Percentiles rank a stretch among this genome's conserved stretches.
Evolutionary conservation across 2,113 vertebrate species (phyloP).

Genomic region (Otolemur garnettii): DNA sequence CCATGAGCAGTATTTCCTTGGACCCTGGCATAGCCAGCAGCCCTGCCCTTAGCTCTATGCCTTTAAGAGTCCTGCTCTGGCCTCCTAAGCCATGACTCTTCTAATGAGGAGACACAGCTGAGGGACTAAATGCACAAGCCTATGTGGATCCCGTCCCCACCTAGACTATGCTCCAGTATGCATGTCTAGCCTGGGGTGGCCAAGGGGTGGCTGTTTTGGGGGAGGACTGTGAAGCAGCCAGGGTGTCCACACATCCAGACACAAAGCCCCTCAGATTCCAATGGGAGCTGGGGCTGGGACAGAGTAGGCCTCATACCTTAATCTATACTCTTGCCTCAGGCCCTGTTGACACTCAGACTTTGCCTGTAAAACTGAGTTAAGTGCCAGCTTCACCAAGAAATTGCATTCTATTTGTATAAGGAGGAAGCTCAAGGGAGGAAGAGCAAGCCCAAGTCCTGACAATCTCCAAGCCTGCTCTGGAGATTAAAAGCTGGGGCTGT

Average conservation of each 20-base stretch:
- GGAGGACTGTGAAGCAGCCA: not conserved
- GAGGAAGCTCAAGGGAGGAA: not conserved
- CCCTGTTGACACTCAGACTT: not conserved
- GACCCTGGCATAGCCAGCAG: not conserved
- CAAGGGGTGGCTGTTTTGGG: not conserved
- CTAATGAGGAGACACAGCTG: not conserved
- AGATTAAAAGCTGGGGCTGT: too few relatives aligned
- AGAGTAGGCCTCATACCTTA: not conserved
- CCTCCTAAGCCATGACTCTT: not conserved
- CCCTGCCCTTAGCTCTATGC: not conserved
- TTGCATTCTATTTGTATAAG: not conserved
- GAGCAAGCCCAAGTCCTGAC: not conserved
- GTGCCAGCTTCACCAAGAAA: not conserved
- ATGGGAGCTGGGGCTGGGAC: not conserved
- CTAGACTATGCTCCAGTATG: not conserved
- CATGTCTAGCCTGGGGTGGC: not conserved
- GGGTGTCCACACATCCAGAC: too few relatives aligned
- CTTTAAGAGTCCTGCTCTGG: not conserved
- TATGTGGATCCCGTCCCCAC: not conserved
- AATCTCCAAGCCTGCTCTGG: not conserved
- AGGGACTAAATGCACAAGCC: not conserved
- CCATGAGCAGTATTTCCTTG: not conserved
- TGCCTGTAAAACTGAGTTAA: not conserved
- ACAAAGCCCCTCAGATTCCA: not conserved
- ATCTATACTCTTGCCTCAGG: not conserved